These are phyloP conservation scores for Idaea biselata DNA, from an alignment of 2,888 invertebrate genomes.

Conservation along the genomic window DNA sequence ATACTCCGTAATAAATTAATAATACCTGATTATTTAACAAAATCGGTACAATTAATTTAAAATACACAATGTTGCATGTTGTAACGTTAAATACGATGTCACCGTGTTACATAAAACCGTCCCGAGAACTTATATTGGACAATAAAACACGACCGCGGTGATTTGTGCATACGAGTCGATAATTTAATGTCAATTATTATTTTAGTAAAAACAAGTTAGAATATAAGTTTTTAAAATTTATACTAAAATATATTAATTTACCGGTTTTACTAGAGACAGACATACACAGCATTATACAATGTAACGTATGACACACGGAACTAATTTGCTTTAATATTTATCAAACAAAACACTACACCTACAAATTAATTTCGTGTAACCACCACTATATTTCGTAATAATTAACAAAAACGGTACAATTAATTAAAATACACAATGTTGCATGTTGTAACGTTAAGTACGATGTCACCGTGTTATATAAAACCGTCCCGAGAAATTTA, in stretches of 20 bases:
- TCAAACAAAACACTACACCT: neutral
- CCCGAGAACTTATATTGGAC: conserved; percentile 60
- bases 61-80: conserved; percentile 22
- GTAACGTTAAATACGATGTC: neutral
- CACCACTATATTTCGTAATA: neutral
- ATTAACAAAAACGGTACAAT: neutral
- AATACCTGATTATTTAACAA: too few relatives aligned
- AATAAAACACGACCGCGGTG: conserved; percentile 53
- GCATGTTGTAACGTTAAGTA: conserved; percentile 11
- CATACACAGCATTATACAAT: too few relatives aligned
- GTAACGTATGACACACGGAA: too few relatives aligned
- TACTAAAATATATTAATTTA: too few relatives aligned
- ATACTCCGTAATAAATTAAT: neutral
- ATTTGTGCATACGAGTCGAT: conserved; percentile 56
- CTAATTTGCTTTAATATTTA: neutral
- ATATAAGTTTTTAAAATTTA: too few relatives aligned
- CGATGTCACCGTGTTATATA: conserved; percentile 12
- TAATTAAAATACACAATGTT: conserved; percentile 19
- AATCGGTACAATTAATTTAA: conserved; percentile 9
- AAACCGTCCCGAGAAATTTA: conserved; percentile 47
- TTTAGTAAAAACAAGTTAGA: too few relatives aligned
- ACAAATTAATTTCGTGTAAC: neutral
- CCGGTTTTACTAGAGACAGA: too few relatives aligned
- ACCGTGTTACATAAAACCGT: conserved; percentile 22
- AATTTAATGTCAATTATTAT: conserved; percentile 61